These are phyloP conservation scores for Stegodyphus dumicola DNA, from an alignment of 1,140 invertebrate species.

Conservation along the genomic window DNA sequence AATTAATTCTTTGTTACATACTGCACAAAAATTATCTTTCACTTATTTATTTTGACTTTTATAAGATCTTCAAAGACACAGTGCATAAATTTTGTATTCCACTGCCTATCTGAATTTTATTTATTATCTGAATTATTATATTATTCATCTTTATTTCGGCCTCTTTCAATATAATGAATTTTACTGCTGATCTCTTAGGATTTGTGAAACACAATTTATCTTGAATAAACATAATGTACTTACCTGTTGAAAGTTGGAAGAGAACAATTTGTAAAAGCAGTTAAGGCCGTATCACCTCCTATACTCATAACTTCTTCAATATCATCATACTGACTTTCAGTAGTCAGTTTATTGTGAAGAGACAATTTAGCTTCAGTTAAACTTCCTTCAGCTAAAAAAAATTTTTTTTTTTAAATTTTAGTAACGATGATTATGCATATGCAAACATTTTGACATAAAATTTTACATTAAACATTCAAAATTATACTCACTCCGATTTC, in stretches of 20 bases:
- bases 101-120: too few relatives aligned
- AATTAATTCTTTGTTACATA: too few relatives aligned
- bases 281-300: conserved; percentile 34
- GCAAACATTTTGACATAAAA: neutral
- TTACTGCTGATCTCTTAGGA: too few relatives aligned
- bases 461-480: neutral
- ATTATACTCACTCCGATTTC: neutral
- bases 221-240: conserved; percentile 19
- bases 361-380: conserved; percentile 40
- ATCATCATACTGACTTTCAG: conserved; percentile 11
- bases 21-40: too few relatives aligned
- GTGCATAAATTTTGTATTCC: too few relatives aligned
- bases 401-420: neutral
- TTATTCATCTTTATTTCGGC: too few relatives aligned
- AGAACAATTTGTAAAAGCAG: conserved; percentile 43
- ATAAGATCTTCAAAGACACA: too few relatives aligned
- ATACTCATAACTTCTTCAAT: conserved; percentile 32
- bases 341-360: conserved; percentile 50
- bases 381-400: conserved; percentile 9
- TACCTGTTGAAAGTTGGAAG: conserved; percentile 34
- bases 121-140: too few relatives aligned
- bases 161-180: too few relatives aligned
- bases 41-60: too few relatives aligned
- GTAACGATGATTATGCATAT: neutral
- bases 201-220: too few relatives aligned